These are phyloP conservation scores for Pycnomerus fuliginosus DNA, from an alignment of 2,888 invertebrate species.

Conservation along the genomic window DNA sequence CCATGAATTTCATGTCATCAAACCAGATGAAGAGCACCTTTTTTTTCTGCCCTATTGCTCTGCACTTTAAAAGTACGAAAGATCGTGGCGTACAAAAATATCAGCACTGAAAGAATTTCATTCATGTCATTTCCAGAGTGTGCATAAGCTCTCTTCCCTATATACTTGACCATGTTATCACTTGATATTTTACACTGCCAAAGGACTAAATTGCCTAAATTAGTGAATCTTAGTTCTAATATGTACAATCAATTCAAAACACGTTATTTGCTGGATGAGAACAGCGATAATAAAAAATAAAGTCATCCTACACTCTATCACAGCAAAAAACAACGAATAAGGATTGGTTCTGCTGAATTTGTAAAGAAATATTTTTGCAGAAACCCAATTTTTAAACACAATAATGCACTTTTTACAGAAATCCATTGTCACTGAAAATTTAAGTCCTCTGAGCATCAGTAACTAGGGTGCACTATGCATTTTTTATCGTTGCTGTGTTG, in stretches of 20 bases:
- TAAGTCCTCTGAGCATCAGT: conserved; percentile 32
- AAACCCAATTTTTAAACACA: too few species aligned
- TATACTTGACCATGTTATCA: conserved; percentile 1
- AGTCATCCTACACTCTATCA: too few species aligned
- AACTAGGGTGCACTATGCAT: conserved; percentile 19
- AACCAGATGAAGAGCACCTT: conserved; percentile 24
- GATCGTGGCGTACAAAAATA: conserved; percentile 21
- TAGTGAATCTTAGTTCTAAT: conserved; percentile 11
- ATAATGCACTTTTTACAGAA: too few species aligned
- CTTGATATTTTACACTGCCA: conserved; percentile 21
- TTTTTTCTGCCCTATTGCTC: conserved; percentile 18
- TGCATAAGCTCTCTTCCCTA: not conserved
- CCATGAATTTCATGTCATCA: conserved; percentile 15
- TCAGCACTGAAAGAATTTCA: conserved; percentile 11
- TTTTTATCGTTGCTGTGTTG: conserved; percentile 47
- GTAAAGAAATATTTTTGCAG: too few species aligned
- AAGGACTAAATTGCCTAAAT: conserved; percentile 3
- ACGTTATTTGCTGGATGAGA: too few species aligned
- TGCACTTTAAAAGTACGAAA: conserved; percentile 19
- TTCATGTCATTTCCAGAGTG: too few species aligned
- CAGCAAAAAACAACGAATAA: too few species aligned
- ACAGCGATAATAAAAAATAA: too few species aligned
- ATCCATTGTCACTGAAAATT: too few species aligned
- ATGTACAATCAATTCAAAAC: too few species aligned
- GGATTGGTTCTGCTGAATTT: too few species aligned